A percentile compares a stretch with the other conserved stretches of the same genome.
Conservation (phyloP, 2,797 vertebrate genomes). For the Pteronotus mesoamericanus region DNA sequence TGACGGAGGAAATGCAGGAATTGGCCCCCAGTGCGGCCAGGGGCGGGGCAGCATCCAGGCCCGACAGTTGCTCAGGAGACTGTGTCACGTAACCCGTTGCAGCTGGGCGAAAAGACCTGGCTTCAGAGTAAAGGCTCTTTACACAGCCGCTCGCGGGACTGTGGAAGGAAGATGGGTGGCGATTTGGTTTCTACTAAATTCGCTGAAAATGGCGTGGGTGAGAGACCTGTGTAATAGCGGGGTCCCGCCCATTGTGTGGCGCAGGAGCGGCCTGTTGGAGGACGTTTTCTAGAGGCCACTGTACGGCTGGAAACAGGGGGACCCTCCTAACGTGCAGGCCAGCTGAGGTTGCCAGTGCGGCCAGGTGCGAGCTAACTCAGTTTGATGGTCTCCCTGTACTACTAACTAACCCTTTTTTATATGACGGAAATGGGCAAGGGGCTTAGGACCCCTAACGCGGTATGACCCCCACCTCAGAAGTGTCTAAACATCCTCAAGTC, state of each 20-base stretch:
- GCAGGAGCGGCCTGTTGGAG: not conserved
- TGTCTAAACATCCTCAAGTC: not conserved
- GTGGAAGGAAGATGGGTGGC: not conserved
- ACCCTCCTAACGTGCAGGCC: not conserved
- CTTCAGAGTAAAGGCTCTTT: not conserved
- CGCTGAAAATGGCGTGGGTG: not conserved
- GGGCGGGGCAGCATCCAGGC: too few species aligned
- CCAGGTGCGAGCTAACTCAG: not conserved
- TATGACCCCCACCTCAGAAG: not conserved
- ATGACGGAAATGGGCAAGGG: not conserved
- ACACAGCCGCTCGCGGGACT: accelerated
- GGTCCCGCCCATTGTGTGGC: too few species aligned
- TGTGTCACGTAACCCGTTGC: too few species aligned
- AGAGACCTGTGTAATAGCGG: not conserved
- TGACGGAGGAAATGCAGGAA: not conserved
- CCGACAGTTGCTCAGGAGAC: not conserved
- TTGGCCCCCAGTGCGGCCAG: too few species aligned
- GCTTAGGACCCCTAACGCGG: not conserved
- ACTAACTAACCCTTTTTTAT: not conserved
- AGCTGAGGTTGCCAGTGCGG: not conserved
- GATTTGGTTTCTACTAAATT: not conserved
- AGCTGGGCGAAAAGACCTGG: not conserved
- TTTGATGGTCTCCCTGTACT: too few species aligned
- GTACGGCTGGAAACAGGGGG: accelerated
- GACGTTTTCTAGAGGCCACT: not conserved